Conservation (phyloP, 2,113 vertebrate genomes). For the Prunella himalayana region DNA sequence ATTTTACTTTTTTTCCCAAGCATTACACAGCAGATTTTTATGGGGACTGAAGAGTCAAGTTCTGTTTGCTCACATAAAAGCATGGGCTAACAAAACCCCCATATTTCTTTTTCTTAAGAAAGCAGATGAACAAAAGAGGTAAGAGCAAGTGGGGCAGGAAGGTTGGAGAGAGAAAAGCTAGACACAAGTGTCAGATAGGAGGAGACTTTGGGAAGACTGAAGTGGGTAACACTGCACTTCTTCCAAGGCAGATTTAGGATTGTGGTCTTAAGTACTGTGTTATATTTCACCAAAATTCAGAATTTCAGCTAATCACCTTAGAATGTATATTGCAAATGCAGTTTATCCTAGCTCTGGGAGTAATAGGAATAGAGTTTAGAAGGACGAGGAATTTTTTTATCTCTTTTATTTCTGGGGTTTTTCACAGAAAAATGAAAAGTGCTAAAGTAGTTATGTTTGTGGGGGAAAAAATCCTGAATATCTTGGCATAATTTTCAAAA, state of each 20-base stretch:
- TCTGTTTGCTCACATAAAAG: neutral
- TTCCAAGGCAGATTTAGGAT: neutral
- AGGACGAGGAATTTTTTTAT: neutral
- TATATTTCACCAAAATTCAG: neutral
- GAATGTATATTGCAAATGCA: neutral
- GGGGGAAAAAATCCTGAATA: neutral
- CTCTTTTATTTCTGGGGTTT: neutral
- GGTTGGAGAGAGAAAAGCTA: neutral
- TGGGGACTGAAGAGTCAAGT: neutral
- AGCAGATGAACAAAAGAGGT: neutral
- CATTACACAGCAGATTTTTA: neutral
- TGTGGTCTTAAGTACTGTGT: neutral
- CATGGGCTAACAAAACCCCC: neutral
- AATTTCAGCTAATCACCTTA: neutral
- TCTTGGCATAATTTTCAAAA: neutral
- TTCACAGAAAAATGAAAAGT: neutral
- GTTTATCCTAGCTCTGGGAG: neutral
- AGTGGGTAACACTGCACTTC: neutral
- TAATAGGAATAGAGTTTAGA: neutral
- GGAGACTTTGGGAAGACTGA: neutral
- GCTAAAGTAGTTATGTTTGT: neutral
- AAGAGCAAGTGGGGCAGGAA: neutral
- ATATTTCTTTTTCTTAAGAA: neutral
- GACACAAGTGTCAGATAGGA: neutral
- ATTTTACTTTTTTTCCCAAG: neutral